Evolutionary conservation across 2,888 invertebrate genomes (phyloP).

Genomic region (Hylaea fasciaria): DNA sequence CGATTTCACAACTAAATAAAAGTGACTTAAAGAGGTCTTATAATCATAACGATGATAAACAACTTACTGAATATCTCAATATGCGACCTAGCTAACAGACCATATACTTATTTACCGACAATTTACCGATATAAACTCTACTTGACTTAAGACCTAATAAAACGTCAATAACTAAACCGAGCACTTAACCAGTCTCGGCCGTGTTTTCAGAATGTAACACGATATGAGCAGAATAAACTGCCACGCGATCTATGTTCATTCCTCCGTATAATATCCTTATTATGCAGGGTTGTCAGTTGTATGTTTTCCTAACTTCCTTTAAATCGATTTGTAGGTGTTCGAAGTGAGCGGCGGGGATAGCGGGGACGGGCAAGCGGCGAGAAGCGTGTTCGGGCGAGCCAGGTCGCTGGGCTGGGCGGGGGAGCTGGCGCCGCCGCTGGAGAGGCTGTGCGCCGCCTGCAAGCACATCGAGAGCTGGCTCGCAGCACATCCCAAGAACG

Average conservation of each 20-base stretch:
- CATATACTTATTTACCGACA: constrained; percentile 22
- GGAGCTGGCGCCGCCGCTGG: constrained; percentile 94
- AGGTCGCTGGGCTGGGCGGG: constrained; percentile 94
- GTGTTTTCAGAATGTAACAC: constrained; percentile 37
- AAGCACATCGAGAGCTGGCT: constrained; percentile 97
- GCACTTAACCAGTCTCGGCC: constrained; percentile 32
- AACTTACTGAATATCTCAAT: constrained; percentile 17
- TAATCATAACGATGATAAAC: constrained; percentile 26
- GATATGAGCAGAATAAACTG: constrained; percentile 23
- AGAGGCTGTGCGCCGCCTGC: constrained; percentile 95
- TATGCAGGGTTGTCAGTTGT: not conserved
- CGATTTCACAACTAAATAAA: not conserved
- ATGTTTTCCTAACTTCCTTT: not conserved
- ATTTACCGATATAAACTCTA: constrained; percentile 27
- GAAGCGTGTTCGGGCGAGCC: constrained; percentile 88
- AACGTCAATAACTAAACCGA: constrained; percentile 31
- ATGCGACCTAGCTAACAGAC: constrained; percentile 2
- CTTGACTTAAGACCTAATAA: constrained; percentile 35
- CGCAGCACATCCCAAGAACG: constrained; percentile 91
- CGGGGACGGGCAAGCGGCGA: constrained; percentile 84
- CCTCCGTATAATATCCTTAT: no score
- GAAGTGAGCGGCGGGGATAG: constrained; percentile 91
- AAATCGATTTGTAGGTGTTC: constrained; percentile 88
- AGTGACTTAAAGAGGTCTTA: constrained; percentile 13
- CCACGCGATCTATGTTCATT: not conserved